Conservation (phyloP, 2,888 invertebrate genomes). For the Hydrotaea diabolus region DNA sequence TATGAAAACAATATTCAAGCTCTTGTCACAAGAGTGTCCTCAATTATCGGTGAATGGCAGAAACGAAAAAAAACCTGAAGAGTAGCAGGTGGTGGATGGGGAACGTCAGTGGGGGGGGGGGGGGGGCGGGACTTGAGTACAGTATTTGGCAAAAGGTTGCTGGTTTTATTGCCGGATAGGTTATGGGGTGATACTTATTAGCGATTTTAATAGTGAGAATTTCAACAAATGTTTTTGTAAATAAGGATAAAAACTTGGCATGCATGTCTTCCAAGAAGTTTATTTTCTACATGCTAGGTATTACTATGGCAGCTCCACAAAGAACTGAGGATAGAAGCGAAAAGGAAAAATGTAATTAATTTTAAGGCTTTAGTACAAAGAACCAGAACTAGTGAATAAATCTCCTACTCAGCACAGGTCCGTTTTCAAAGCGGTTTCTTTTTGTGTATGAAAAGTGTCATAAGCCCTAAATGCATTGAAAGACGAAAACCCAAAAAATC, state of each 20-base stretch:
- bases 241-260: conserved; percentile 49
- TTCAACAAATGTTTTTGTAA: conserved; percentile 64
- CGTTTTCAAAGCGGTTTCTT: conserved; percentile 48
- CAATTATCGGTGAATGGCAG: conserved; percentile 59
- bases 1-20: conserved; percentile 49
- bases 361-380: conserved; percentile 48
- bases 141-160: neutral
- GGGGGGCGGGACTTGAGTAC: conserved; percentile 7
- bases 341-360: conserved; percentile 55
- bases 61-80: conserved; percentile 20
- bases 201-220: conserved; percentile 56
- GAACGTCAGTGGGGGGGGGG: neutral
- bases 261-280: conserved; percentile 47
- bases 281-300: neutral
- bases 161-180: too few relatives aligned
- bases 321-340: neutral
- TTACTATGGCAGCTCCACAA: conserved; percentile 39
- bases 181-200: conserved; percentile 1
- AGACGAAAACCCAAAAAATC: conserved; percentile 24
- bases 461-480: conserved; percentile 47
- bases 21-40: conserved; percentile 69
- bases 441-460: conserved; percentile 60
- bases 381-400: neutral
- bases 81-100: conserved; percentile 33
- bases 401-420: neutral